These are phyloP conservation scores for Pemphigus obesinymphae DNA, from an alignment of 1,140 invertebrate genomes.

Conservation along the genomic window DNA sequence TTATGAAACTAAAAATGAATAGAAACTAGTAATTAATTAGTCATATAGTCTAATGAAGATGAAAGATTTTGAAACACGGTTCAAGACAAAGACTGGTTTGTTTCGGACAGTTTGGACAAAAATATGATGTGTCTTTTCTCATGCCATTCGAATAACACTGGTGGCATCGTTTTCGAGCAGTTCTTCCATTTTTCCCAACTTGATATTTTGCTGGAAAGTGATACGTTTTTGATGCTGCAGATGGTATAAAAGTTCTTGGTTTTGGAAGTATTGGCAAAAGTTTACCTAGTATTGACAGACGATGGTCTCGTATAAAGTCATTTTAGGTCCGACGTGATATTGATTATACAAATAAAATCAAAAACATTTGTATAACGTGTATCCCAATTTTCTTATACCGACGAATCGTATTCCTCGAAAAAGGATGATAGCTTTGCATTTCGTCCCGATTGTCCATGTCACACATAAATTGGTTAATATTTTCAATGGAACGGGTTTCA, in stretches of 20 bases:
- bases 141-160: neutral
- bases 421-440: neutral
- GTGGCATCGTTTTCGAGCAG: neutral
- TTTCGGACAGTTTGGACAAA: neutral
- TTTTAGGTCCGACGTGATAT: neutral
- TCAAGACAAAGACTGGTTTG: neutral
- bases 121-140: neutral
- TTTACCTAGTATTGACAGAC: neutral
- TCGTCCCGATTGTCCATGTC: neutral
- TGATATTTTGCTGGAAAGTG: neutral
- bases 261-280: neutral
- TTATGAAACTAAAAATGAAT: no score
- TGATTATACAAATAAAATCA: neutral
- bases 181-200: neutral
- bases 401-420: neutral
- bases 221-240: neutral
- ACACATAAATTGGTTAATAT: neutral
- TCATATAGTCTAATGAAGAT: no score
- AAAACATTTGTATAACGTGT: neutral
- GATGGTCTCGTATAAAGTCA: neutral
- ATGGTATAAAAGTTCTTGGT: neutral
- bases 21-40: no score
- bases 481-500: neutral
- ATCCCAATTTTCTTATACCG: neutral
- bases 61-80: no score